Conservation (phyloP, 2,113 vertebrate species). For the Phylloscopus trochilus region DNA sequence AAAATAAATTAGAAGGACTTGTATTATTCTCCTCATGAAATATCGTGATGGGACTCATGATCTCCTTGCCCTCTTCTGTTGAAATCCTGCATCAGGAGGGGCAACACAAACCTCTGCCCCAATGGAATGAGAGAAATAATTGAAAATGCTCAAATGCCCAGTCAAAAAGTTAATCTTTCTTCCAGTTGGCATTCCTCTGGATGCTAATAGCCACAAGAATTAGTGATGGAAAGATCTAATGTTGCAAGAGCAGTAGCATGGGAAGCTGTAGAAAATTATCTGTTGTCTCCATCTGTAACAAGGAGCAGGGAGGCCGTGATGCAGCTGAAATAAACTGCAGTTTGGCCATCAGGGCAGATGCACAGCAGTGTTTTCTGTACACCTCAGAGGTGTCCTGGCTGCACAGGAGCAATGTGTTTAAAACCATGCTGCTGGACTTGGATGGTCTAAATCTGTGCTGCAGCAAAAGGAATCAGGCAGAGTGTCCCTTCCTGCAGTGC, state of each 20-base stretch:
- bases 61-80: background rate
- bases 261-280: constrained; percentile 16
- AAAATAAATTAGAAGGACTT: background rate
- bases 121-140: background rate
- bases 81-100: background rate
- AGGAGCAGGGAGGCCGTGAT: background rate
- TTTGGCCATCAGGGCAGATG: background rate
- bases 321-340: background rate
- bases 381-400: background rate
- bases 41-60: background rate
- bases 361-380: background rate
- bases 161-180: constrained; percentile 14
- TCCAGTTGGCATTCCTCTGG: constrained; percentile 22
- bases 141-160: background rate
- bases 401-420: background rate
- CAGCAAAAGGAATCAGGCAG: fast-evolving
- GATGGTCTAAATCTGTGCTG: background rate
- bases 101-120: background rate
- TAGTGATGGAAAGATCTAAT: constrained; percentile 30
- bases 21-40: background rate
- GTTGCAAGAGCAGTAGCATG: constrained; percentile 44
- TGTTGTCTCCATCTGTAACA: background rate
- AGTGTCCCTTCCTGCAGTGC: background rate
- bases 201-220: constrained; percentile 50
- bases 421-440: background rate